Conservation (phyloP, 2,113 vertebrate species). For the Lamprotornis superbus region DNA sequence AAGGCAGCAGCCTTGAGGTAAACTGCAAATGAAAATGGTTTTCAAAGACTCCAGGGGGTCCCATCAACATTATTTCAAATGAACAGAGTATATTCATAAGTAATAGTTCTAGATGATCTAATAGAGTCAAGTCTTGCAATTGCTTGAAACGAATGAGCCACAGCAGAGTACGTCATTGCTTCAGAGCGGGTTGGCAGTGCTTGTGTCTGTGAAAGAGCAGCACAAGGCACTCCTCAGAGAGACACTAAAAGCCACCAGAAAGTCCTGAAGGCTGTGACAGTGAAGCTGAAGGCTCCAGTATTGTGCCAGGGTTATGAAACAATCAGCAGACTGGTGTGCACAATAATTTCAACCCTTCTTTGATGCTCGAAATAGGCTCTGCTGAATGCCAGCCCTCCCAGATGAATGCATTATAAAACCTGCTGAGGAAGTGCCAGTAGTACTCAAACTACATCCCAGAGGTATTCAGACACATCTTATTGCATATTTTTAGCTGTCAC, state of each 20-base stretch:
- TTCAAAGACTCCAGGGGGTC: not conserved
- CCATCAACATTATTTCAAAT: slow-evolving; percentile 32
- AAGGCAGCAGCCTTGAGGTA: not conserved
- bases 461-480: slow-evolving; percentile 60
- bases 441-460: slow-evolving; percentile 42
- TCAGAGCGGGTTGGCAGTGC: not conserved
- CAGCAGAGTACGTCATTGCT: not conserved
- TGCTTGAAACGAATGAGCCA: not conserved
- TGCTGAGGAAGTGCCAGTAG: slow-evolving; percentile 30
- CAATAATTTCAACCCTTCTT: not conserved
- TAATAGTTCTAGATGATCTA: slow-evolving; percentile 10
- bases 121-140: not conserved
- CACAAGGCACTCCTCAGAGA: not conserved
- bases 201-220: not conserved
- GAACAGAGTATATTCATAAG: slow-evolving; percentile 17
- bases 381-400: slow-evolving; percentile 27
- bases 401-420: slow-evolving; percentile 41
- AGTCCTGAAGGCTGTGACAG: not conserved
- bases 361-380: slow-evolving; percentile 5
- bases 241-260: slow-evolving; percentile 36
- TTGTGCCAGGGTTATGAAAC: slow-evolving; percentile 23
- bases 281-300: not conserved
- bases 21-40: not conserved
- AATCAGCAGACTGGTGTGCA: not conserved
- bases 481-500: slow-evolving; percentile 65